These are phyloP conservation scores for Alitta virens DNA, from an alignment of 2,888 invertebrate species.

Conservation along the genomic window DNA sequence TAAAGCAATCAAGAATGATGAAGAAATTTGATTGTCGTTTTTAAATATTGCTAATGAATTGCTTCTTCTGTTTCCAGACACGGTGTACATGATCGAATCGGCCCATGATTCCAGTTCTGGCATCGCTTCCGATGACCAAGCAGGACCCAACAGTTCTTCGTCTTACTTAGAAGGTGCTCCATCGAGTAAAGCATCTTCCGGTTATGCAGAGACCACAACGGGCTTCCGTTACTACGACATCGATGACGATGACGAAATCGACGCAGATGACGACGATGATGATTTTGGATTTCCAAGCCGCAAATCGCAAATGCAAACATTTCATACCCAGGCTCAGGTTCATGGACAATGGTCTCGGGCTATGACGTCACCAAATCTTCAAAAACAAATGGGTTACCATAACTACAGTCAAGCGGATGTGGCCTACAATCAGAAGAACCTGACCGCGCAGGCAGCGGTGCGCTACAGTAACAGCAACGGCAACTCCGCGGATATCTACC, in stretches of 20 bases:
- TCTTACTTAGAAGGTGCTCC: neutral
- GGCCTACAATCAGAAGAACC: neutral
- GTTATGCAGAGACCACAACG: neutral
- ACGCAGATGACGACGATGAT: neutral
- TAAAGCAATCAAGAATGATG: neutral
- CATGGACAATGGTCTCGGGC: neutral
- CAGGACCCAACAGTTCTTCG: neutral
- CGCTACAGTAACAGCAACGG: neutral
- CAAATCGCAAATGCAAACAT: neutral
- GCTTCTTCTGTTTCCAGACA: constrained; percentile 11
- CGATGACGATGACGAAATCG: neutral
- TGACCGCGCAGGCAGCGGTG: neutral
- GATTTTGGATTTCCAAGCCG: too few relatives aligned
- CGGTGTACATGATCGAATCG: constrained; percentile 21
- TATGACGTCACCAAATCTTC: neutral
- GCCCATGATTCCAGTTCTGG: constrained; percentile 53
- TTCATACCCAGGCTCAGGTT: neutral
- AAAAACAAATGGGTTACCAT: neutral
- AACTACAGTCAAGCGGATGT: neutral
- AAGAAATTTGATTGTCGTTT: neutral
- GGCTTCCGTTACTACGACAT: neutral
- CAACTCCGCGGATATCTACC: neutral
- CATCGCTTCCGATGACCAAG: constrained; percentile 40
- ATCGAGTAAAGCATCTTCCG: neutral
- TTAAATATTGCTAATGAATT: neutral